Evolutionary conservation across 2,888 invertebrate species (phyloP).

Genomic region (Nasonovia ribisnigri): DNA sequence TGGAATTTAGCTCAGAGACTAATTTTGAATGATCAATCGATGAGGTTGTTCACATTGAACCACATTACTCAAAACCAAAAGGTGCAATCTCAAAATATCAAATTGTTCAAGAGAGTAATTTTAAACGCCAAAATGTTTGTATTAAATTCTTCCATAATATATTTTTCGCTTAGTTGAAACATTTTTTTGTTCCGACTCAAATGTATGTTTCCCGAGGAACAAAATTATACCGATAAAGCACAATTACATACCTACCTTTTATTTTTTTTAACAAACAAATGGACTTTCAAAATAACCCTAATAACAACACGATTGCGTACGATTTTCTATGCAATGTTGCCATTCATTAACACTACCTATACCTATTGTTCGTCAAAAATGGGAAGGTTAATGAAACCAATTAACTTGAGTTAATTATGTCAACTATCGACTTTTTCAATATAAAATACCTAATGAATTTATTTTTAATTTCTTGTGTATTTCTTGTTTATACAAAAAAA

Average conservation of each 20-base stretch:
- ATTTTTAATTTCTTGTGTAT: background rate
- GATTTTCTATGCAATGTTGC: background rate
- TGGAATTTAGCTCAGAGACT: background rate
- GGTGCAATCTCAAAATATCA: background rate
- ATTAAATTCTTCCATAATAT: background rate
- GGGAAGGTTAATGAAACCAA: background rate
- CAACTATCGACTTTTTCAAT: background rate
- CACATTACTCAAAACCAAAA: background rate
- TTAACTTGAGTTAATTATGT: background rate
- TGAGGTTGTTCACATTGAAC: background rate
- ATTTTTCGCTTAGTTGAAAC: background rate
- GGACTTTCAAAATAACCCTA: background rate
- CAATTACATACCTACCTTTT: background rate
- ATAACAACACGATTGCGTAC: background rate
- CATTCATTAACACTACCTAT: background rate
- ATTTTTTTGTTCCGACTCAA: background rate
- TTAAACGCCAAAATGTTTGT: background rate
- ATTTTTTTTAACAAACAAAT: conserved; percentile 1
- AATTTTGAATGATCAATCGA: background rate
- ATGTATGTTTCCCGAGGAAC: background rate
- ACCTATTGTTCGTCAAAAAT: background rate
- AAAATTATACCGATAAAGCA: background rate
- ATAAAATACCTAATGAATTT: background rate
- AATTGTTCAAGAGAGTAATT: background rate
- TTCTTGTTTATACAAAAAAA: background rate